phyloP scores from a whole-genome alignment of 1,140 invertebrate genomes.

The Palaemon carinicauda region DNA sequence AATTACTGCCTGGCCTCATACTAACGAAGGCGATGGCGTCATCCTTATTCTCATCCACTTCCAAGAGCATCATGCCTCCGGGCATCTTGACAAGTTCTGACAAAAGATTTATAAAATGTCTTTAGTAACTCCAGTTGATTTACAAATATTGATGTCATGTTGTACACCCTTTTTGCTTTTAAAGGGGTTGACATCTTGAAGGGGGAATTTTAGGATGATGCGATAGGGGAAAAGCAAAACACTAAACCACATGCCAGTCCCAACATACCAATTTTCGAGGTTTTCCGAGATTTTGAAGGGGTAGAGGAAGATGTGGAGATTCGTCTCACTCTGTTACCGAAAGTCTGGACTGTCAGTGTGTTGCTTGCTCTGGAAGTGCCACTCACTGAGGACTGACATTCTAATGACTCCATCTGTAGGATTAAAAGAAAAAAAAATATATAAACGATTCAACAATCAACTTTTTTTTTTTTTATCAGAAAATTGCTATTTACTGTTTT shows the following conservation, averaged over 20 bases:
- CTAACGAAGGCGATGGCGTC: not conserved
- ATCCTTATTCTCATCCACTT: not conserved
- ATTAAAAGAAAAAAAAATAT: no score
- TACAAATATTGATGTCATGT: no score
- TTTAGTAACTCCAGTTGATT: no score
- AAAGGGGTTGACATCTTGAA: not conserved
- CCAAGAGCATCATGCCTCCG: constrained; percentile 16
- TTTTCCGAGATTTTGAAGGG: not conserved
- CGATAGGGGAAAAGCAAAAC: not conserved
- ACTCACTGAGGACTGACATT: not conserved
- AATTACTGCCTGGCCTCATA: not conserved
- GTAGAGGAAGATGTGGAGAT: not conserved
- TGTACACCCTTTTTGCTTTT: not conserved
- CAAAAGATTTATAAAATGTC: no score
- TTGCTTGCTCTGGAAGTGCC: not conserved
- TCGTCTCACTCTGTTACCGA: not conserved
- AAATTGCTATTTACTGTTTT: no score
- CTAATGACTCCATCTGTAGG: no score
- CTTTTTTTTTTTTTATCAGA: no score
- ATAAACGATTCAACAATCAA: no score
- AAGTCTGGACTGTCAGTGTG: no score
- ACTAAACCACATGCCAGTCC: not conserved
- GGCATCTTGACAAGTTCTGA: constrained; percentile 47
- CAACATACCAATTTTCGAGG: not conserved
- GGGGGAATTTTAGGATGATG: not conserved